These are phyloP conservation scores for Rutpela maculata DNA, from an alignment of 2,888 invertebrate genomes.

Conservation along the genomic window DNA sequence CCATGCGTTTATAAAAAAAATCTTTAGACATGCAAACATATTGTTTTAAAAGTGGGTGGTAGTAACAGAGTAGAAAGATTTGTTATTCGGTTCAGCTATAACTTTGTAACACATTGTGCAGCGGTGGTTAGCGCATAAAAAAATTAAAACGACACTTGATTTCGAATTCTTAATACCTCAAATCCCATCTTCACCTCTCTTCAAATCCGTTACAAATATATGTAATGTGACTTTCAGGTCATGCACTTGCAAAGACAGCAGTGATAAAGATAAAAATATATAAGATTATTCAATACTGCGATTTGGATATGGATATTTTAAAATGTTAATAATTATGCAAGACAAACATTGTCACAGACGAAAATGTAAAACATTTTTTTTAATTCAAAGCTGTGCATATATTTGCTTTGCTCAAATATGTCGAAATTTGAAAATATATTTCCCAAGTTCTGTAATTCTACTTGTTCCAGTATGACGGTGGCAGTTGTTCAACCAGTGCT, in stretches of 20 bases:
- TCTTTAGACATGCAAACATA: too few species aligned
- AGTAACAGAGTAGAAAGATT: too few species aligned
- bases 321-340: too few species aligned
- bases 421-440: not conserved
- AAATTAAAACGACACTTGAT: not conserved
- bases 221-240: constrained; percentile 18
- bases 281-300: not conserved
- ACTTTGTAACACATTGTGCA: not conserved
- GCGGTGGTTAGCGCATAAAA: not conserved
- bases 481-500: not conserved
- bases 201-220: constrained; percentile 31
- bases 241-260: not conserved
- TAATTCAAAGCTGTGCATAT: too few species aligned
- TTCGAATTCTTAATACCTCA: not conserved
- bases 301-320: too few species aligned
- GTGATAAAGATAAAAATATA: not conserved
- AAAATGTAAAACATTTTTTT: too few species aligned
- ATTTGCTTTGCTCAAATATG: too few species aligned
- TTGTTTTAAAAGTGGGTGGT: too few species aligned
- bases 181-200: not conserved
- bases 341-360: too few species aligned
- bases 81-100: not conserved
- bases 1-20: too few species aligned
- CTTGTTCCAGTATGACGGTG: not conserved
- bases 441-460: not conserved